Evolutionary conservation across 2,113 vertebrate species (phyloP).

Genomic region (Chionis minor): DNA sequence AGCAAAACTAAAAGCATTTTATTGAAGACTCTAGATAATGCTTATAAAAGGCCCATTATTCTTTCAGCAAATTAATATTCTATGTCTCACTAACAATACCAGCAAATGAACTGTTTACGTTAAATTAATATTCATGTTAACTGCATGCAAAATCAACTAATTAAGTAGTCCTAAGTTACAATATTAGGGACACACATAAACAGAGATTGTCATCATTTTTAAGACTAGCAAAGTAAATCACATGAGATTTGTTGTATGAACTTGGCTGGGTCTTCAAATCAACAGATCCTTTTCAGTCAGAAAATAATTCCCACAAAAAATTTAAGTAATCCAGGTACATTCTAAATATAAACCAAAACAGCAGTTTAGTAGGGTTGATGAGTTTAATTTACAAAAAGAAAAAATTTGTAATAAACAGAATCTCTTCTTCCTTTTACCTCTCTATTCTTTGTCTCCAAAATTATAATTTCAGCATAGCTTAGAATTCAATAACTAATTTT

Average conservation of each 20-base stretch:
- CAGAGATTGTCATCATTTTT: slow-evolving; percentile 20
- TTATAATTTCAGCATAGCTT: neutral
- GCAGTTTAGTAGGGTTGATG: neutral
- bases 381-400: neutral
- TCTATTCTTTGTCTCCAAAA: neutral
- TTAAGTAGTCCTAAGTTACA: slow-evolving; percentile 21
- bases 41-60: slow-evolving; percentile 24
- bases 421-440: neutral
- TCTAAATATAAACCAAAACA: neutral
- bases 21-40: slow-evolving; percentile 16
- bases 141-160: slow-evolving; percentile 48
- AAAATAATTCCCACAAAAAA: slow-evolving; percentile 8
- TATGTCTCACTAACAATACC: slow-evolving; percentile 11
- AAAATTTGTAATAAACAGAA: neutral
- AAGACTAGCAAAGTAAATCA: slow-evolving; percentile 14
- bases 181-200: slow-evolving; percentile 6
- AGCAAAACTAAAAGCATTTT: slow-evolving; percentile 1
- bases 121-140: slow-evolving; percentile 48
- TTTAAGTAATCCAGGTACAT: neutral
- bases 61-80: slow-evolving; percentile 49
- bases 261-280: neutral
- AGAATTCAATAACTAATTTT: neutral
- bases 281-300: neutral
- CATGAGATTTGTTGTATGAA: neutral
- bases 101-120: slow-evolving; percentile 33